phyloP scores from a whole-genome alignment of 1,140 invertebrate species.

The Scaptomyza pallida region DNA sequence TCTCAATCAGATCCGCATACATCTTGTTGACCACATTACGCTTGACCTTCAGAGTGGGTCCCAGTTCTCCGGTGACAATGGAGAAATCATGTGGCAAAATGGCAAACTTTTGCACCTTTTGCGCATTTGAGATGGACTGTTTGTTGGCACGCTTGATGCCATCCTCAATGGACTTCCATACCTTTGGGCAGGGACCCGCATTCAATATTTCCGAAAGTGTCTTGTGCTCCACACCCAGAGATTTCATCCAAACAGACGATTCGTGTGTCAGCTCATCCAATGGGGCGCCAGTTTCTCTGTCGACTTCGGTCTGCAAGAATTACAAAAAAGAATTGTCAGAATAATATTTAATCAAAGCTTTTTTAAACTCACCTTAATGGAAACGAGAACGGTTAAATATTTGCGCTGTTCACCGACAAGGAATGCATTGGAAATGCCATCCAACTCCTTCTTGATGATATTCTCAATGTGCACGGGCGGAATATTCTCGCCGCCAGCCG shows the following conservation, averaged over 20 bases:
- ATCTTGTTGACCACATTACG: slow-evolving; percentile 88
- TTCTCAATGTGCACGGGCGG: slow-evolving; percentile 95
- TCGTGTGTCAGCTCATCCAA: slow-evolving; percentile 88
- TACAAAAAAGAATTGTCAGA: too few species aligned
- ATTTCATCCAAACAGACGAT: slow-evolving; percentile 89
- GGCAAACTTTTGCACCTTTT: slow-evolving; percentile 95
- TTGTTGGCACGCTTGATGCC: slow-evolving; percentile 92
- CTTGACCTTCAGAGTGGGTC: slow-evolving; percentile 94
- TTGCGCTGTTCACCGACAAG: slow-evolving; percentile 94
- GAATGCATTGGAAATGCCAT: slow-evolving; percentile 92
- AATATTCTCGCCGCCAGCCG: slow-evolving; percentile 96
- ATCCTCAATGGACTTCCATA: slow-evolving; percentile 89
- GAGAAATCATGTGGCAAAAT: slow-evolving; percentile 95
- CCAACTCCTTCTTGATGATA: slow-evolving; percentile 90
- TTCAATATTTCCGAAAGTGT: slow-evolving; percentile 90
- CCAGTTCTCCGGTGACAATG: slow-evolving; percentile 93
- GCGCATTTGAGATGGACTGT: slow-evolving; percentile 93
- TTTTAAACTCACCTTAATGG: slow-evolving; percentile 89
- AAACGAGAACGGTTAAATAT: slow-evolving; percentile 93
- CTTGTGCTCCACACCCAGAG: slow-evolving; percentile 88
- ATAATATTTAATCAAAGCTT: neutral
- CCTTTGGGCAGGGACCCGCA: slow-evolving; percentile 85
- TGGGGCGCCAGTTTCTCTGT: slow-evolving; percentile 88
- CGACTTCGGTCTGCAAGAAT: slow-evolving; percentile 72
- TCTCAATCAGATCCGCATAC: slow-evolving; percentile 89